Conservation (phyloP, 2,113 vertebrate genomes). For the Nothobranchius kuhntae region DNA sequence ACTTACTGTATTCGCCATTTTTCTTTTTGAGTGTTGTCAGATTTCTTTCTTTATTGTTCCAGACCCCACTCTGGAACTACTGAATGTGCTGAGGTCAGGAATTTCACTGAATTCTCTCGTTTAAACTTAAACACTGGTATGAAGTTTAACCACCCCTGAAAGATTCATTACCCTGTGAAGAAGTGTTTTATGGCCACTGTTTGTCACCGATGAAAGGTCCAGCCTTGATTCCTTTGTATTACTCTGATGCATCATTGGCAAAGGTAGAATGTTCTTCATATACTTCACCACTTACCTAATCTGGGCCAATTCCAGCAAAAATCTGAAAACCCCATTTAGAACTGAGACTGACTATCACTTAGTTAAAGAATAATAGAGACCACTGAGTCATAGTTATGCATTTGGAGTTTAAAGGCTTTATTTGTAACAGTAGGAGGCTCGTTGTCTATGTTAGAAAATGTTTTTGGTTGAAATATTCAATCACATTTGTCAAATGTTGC, state of each 20-base stretch:
- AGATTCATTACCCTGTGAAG: conserved; percentile 71
- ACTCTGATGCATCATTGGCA: conserved; percentile 55
- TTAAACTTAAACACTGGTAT: conserved; percentile 57
- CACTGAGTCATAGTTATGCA: conserved; percentile 22
- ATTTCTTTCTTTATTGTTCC: conserved; percentile 43
- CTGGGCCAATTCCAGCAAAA: conserved; percentile 45
- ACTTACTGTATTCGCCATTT: conserved; percentile 28
- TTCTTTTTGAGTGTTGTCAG: conserved; percentile 36
- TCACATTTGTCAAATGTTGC: no score
- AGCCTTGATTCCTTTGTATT: conserved; percentile 64
- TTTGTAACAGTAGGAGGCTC: no score
- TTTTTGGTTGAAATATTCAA: no score
- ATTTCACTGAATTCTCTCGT: conserved; percentile 38
- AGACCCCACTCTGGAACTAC: conserved; percentile 17
- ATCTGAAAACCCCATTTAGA: conserved; percentile 59
- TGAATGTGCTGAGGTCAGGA: conserved; percentile 58
- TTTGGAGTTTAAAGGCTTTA: conserved; percentile 7
- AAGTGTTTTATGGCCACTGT: conserved; percentile 56
- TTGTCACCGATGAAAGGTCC: conserved; percentile 51
- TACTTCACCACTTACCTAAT: conserved; percentile 69
- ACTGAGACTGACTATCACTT: conserved; percentile 60
- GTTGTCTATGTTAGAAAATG: no score
- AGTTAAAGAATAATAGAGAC: conserved; percentile 40
- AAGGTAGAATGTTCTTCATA: conserved; percentile 67
- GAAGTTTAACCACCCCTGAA: conserved; percentile 59